These are phyloP conservation scores for Anthoptus insignis DNA, from an alignment of 2,888 invertebrate species.

Conservation along the genomic window DNA sequence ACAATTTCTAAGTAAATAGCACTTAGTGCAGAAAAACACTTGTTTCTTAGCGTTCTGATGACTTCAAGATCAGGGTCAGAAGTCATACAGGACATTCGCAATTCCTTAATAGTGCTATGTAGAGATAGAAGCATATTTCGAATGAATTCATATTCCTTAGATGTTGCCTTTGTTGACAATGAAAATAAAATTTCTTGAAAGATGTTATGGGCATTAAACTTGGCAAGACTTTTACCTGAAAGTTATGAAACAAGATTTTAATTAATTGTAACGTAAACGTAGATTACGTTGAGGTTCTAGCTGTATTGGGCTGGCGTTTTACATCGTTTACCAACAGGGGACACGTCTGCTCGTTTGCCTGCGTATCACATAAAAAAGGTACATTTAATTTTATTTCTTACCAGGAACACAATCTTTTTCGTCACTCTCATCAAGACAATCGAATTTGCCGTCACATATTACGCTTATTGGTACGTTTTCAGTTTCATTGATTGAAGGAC, in stretches of 20 bases:
- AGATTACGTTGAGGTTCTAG: no score
- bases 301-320: no score
- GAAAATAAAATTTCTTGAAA: constrained; percentile 58
- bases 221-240: constrained; percentile 55
- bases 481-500: constrained; percentile 58
- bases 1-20: constrained; percentile 59
- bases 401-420: constrained; percentile 66
- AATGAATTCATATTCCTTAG: constrained; percentile 50
- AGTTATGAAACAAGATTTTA: constrained; percentile 27
- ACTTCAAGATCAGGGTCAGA: constrained; percentile 47
- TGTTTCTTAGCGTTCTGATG: constrained; percentile 59
- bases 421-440: constrained; percentile 74
- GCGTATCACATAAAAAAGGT: no score
- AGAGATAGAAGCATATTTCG: constrained; percentile 55
- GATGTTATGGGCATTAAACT: constrained; percentile 62
- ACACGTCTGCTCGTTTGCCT: no score
- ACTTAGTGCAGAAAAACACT: constrained; percentile 57
- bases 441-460: constrained; percentile 76
- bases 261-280: background rate
- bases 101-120: constrained; percentile 51
- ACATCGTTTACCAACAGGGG: no score
- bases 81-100: constrained; percentile 57
- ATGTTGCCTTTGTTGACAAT: constrained; percentile 55
- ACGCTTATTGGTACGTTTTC: constrained; percentile 59
- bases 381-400: constrained; percentile 44